phyloP scores from a whole-genome alignment of 2,888 invertebrate genomes.

The Philereme transversata region DNA sequence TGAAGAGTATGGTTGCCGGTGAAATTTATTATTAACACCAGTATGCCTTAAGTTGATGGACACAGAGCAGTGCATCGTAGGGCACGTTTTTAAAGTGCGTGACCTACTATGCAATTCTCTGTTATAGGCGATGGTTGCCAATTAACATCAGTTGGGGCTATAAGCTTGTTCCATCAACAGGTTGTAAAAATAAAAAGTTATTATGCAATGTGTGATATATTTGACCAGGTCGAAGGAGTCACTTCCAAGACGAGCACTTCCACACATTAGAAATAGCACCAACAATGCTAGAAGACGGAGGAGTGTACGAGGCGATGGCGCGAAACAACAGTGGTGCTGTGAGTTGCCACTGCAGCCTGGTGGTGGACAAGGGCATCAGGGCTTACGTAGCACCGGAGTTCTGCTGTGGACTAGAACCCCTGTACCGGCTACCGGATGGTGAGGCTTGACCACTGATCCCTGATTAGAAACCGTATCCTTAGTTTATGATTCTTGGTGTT shows the following conservation, averaged over 20 bases:
- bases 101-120: too few relatives aligned
- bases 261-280: slow-evolving; percentile 93
- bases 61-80: too few relatives aligned
- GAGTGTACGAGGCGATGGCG: slow-evolving; percentile 91
- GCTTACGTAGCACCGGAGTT: slow-evolving; percentile 93
- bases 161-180: too few relatives aligned
- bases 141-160: too few relatives aligned
- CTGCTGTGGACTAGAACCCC: slow-evolving; percentile 87
- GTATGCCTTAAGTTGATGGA: too few relatives aligned
- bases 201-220: background rate
- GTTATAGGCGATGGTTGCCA: too few relatives aligned
- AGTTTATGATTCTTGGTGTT: too few relatives aligned
- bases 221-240: slow-evolving; percentile 79
- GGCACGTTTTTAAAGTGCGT: too few relatives aligned
- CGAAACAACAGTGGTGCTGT: slow-evolving; percentile 92
- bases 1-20: too few relatives aligned
- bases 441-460: background rate
- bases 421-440: slow-evolving; percentile 86
- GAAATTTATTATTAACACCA: too few relatives aligned
- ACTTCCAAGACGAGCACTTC: slow-evolving; percentile 90
- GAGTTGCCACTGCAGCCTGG: slow-evolving; percentile 89
- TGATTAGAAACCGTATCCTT: background rate
- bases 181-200: too few relatives aligned
- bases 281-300: slow-evolving; percentile 90
- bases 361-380: slow-evolving; percentile 92